Evolutionary conservation across 2,113 vertebrate genomes (phyloP).

Genomic region (Peucedramus taeniatus): DNA sequence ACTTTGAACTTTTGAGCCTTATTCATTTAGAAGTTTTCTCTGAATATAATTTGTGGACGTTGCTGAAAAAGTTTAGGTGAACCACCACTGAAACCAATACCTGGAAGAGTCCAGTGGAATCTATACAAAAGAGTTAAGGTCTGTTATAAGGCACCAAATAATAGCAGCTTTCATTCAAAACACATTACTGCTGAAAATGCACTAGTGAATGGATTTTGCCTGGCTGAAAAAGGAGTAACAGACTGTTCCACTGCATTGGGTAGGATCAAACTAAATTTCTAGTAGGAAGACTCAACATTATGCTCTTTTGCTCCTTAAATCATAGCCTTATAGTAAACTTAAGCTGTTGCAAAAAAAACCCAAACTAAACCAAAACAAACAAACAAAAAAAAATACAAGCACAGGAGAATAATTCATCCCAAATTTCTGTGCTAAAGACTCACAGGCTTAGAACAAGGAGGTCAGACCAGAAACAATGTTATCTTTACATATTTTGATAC

Average conservation of each 20-base stretch:
- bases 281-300: neutral
- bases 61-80: neutral
- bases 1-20: neutral
- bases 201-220: neutral
- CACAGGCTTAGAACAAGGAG: neutral
- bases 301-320: neutral
- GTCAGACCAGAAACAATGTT: neutral
- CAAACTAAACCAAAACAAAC: neutral
- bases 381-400: neutral
- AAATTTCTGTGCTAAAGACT: neutral
- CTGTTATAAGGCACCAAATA: neutral
- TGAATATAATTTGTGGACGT: neutral
- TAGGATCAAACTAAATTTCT: neutral
- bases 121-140: neutral
- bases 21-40: neutral
- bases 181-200: neutral
- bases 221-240: neutral
- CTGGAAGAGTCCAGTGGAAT: neutral
- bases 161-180: neutral
- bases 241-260: neutral
- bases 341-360: neutral
- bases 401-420: neutral
- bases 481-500: neutral
- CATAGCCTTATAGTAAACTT: neutral
- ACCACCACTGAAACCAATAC: neutral